Evolutionary conservation across 2,113 vertebrate genomes (phyloP).

Genomic region (Psettodes erumei): DNA sequence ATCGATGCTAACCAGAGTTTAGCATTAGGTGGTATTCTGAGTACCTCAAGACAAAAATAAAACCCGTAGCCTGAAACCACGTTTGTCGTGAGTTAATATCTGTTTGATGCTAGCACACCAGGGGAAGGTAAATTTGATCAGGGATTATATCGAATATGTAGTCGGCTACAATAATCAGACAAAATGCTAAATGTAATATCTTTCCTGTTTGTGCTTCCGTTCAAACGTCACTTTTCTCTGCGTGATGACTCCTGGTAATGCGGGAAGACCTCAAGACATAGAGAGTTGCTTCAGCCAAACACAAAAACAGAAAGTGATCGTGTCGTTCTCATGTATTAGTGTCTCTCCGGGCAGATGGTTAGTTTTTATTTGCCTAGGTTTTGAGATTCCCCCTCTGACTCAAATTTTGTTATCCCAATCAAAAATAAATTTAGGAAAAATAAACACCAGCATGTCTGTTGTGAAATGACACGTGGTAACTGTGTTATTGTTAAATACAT

Average conservation of each 20-base stretch:
- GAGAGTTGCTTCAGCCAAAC: too few relatives aligned
- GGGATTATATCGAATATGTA: accelerated
- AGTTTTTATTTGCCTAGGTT: too few relatives aligned
- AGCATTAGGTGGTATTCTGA: too few relatives aligned
- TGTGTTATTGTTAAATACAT: neutral
- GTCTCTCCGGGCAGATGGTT: neutral
- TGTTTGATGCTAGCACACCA: neutral
- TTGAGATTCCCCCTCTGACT: too few relatives aligned
- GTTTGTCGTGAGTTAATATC: neutral
- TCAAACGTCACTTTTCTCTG: too few relatives aligned
- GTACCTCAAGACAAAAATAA: too few relatives aligned
- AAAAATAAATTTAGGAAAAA: neutral
- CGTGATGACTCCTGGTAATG: too few relatives aligned
- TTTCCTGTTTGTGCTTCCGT: neutral
- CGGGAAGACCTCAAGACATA: too few relatives aligned
- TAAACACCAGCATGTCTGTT: neutral
- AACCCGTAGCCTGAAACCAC: too few relatives aligned
- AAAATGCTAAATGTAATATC: neutral
- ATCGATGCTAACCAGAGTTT: neutral
- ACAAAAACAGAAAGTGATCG: too few relatives aligned
- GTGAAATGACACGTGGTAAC: neutral
- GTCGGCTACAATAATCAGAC: too few relatives aligned
- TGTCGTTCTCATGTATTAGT: neutral
- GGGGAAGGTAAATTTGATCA: neutral
- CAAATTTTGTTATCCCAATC: too few relatives aligned